A percentile compares a stretch with the other conserved stretches of the same genome.
phyloP scores from a whole-genome alignment of 1,140 invertebrate species.

The Formica exsecta region DNA sequence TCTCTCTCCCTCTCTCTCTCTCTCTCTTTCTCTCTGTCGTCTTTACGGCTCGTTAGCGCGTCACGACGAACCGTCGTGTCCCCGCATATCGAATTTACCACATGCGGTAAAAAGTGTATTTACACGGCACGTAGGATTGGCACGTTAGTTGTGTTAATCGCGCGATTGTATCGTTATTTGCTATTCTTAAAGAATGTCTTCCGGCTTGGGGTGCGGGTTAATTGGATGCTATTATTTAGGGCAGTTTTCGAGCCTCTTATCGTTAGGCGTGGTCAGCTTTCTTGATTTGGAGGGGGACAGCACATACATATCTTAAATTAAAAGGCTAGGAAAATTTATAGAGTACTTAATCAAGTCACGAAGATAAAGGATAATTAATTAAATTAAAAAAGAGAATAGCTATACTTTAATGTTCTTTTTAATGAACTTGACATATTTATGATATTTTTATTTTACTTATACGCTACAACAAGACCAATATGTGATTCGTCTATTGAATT shows the following conservation, averaged over 20 bases:
- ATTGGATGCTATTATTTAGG: slow-evolving; percentile 31
- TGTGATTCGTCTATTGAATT: not conserved
- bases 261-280: slow-evolving; percentile 19
- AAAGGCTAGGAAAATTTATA: not conserved
- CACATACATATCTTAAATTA: not conserved
- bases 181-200: slow-evolving; percentile 44
- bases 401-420: not conserved
- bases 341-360: not conserved
- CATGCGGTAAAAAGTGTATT: slow-evolving; percentile 51
- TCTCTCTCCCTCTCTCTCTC: slow-evolving; percentile 75
- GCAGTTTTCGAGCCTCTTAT: not conserved
- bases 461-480: not conserved
- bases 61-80: slow-evolving; percentile 48
- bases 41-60: slow-evolving; percentile 77
- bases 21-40: slow-evolving; percentile 1
- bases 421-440: not conserved
- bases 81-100: slow-evolving; percentile 3
- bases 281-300: not conserved
- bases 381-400: not conserved
- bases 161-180: slow-evolving; percentile 44
- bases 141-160: slow-evolving; percentile 8
- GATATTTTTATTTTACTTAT: not conserved
- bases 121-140: slow-evolving; percentile 34
- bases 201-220: slow-evolving; percentile 31
- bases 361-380: not conserved